These are phyloP conservation scores for Eupithecia dodoneata DNA, from an alignment of 2,888 invertebrate genomes.

Conservation along the genomic window DNA sequence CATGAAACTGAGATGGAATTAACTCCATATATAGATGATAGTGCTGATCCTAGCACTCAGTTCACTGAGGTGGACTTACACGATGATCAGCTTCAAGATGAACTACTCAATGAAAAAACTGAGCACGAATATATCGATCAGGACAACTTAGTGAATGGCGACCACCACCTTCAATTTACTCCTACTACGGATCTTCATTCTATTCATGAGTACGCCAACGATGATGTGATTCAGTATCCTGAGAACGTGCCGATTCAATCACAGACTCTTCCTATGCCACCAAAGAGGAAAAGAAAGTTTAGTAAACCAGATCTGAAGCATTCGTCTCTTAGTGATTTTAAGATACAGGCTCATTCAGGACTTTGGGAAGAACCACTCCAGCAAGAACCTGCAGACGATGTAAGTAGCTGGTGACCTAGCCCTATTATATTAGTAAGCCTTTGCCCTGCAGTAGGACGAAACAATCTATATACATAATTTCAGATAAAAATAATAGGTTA, in stretches of 20 bases:
- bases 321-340: slow-evolving; percentile 73
- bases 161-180: slow-evolving; percentile 70
- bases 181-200: slow-evolving; percentile 69
- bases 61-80: slow-evolving; percentile 79
- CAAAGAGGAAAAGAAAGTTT: slow-evolving; percentile 71
- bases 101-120: slow-evolving; percentile 49
- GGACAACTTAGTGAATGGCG: slow-evolving; percentile 56
- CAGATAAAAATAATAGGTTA: slow-evolving; percentile 15
- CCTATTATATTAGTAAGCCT: not conserved
- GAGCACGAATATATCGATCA: slow-evolving; percentile 51
- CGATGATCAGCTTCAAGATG: slow-evolving; percentile 76
- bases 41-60: slow-evolving; percentile 72
- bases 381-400: slow-evolving; percentile 67
- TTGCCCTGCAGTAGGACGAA: not conserved
- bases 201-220: slow-evolving; percentile 78
- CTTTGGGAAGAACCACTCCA: slow-evolving; percentile 64
- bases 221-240: slow-evolving; percentile 82
- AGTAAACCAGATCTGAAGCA: slow-evolving; percentile 63
- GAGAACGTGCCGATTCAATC: slow-evolving; percentile 76
- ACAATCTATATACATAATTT: not conserved
- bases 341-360: slow-evolving; percentile 51
- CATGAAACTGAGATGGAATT: slow-evolving; percentile 52
- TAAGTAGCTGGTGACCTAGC: slow-evolving; percentile 55
- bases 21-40: slow-evolving; percentile 76
- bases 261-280: slow-evolving; percentile 79